Evolutionary conservation across 1,140 invertebrate species (phyloP), one percentile per base, ranked within the genome.

Genomic region (Drosophila setifemur): DNA sequence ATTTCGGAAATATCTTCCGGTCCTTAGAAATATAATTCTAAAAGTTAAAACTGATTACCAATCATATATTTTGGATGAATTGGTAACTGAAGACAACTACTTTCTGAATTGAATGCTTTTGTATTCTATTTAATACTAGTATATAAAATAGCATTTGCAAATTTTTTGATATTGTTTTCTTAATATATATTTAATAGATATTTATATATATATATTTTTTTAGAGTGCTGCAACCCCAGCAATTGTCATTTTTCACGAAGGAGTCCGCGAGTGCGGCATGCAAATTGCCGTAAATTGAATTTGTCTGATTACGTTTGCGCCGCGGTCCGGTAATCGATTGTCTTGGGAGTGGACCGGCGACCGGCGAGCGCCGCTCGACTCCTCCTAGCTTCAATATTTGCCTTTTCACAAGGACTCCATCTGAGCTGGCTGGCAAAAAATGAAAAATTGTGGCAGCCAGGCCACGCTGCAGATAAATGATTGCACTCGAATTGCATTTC

Each of bases 231-330:
- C 42, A 37, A 25, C 35, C 12, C 28, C 42, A 25, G 69, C 79
- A 76, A 85, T 83, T 85, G 78, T 83, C 78, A 83, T 83, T 83
- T 85, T 82, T 85, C 78, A 82, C 68, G 57, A 57, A 58, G 35
- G 39, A 49, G 37, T 5, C 43, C 48, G 33, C 18, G 26, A 31
- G 35, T 43, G 78, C 25, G 50, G 74, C 81, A 85, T 85, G 81
- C 81, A 85, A 85, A 85, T 85, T 85, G 81, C 82, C 81, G 82
- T 73, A 86, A 85, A 85, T 85, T 85, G 81, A 85, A 85, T 85
- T 85, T 85, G 81, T 85, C 75, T 87, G 81, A 85, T 87, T 85
- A 86, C 81, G 75, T 85, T 86, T 79, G 81, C 61, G 66, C 75
- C 64, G 33, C 57, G 35, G 66, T 45, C 48, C 29, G 68, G 61